Percentiles rank a stretch among this genome's conserved stretches.
phyloP scores from a whole-genome alignment of 2,797 vertebrate genomes.

The Telmatherina bonti region DNA sequence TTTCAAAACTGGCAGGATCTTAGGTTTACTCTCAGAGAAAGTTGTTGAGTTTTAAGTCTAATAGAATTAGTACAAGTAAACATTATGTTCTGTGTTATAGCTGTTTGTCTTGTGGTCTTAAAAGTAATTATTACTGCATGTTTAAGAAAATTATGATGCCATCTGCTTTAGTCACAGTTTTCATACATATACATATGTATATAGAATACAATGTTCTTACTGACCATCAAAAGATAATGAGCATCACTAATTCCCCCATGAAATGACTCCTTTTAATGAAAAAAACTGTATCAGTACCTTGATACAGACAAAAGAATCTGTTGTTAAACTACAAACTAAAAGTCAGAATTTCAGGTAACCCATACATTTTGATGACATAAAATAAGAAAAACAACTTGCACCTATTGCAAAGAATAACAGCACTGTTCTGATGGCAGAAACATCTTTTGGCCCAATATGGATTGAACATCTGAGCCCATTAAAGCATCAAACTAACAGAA shows the following conservation, averaged over 20 bases:
- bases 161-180: not conserved
- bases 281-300: not conserved
- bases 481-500: constrained; percentile 7
- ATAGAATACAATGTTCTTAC: not conserved
- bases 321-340: not conserved
- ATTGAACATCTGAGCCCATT: too few species aligned
- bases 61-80: not conserved
- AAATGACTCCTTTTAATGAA: not conserved
- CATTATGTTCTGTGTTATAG: not conserved
- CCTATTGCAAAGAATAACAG: not conserved
- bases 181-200: not conserved
- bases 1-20: not conserved
- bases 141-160: not conserved
- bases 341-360: not conserved
- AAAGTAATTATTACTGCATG: too few species aligned
- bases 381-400: not conserved
- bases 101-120: too few species aligned
- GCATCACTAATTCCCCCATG: not conserved
- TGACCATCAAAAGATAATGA: not conserved
- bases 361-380: not conserved
- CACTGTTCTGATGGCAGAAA: not conserved
- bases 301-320: not conserved
- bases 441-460: not conserved
- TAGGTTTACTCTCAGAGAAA: not conserved
- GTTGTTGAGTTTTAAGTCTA: too few species aligned